phyloP scores from a whole-genome alignment of 2,113 vertebrate species.

The Halichoerus grypus region DNA sequence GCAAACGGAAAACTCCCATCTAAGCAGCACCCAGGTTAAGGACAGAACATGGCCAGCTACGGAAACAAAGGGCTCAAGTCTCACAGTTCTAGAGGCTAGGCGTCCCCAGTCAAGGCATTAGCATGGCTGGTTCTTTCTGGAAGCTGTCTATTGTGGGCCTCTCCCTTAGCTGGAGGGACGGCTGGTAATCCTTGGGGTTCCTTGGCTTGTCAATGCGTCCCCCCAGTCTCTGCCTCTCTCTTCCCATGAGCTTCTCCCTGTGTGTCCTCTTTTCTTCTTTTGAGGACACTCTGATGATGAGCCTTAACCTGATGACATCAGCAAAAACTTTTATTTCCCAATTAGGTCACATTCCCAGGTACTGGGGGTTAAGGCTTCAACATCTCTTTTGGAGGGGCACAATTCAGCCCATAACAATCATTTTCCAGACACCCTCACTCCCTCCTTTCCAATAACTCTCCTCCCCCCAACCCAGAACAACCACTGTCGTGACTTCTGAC shows the following conservation, averaged over 20 bases:
- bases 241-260: background rate
- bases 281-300: background rate
- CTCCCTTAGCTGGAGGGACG: background rate
- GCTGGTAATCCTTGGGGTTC: background rate
- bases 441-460: background rate
- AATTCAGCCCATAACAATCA: background rate
- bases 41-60: accelerated
- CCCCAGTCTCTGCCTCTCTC: background rate
- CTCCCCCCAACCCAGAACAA: no score
- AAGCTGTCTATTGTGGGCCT: background rate
- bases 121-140: background rate
- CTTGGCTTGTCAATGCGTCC: accelerated
- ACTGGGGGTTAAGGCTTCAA: no score
- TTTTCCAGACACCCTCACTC: background rate
- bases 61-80: background rate
- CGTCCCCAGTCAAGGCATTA: background rate
- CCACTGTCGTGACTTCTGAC: background rate
- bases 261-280: background rate
- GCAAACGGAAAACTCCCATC: background rate
- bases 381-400: background rate
- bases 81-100: background rate
- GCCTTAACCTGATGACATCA: background rate
- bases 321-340: background rate
- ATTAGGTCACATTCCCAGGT: background rate
- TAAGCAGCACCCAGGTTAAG: background rate